phyloP scores from a whole-genome alignment of 2,113 vertebrate genomes.

The Chloropsis hardwickii region DNA sequence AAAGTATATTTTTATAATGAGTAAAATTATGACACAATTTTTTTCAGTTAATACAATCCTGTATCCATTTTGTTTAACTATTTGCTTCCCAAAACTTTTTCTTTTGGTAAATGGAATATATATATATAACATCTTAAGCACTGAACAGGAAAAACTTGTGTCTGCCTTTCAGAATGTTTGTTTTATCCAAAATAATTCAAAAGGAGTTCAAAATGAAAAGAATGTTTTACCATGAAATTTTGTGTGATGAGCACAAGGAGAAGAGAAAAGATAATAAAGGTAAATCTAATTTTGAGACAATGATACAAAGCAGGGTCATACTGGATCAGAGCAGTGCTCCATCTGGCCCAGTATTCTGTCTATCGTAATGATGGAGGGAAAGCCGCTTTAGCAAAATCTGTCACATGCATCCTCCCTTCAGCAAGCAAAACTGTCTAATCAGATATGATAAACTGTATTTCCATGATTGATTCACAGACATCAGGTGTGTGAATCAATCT shows the following conservation, averaged over 20 bases:
- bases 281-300: neutral
- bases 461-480: neutral
- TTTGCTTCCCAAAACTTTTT: neutral
- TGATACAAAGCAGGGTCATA: neutral
- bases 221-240: neutral
- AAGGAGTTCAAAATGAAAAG: neutral
- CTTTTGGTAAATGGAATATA: neutral
- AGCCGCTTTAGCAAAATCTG: neutral
- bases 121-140: neutral
- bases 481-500: too few species aligned
- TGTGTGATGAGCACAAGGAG: neutral
- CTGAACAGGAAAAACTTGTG: neutral
- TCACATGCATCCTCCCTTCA: neutral
- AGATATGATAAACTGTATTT: neutral
- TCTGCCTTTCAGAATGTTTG: neutral
- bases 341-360: neutral
- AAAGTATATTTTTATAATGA: neutral
- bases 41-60: neutral
- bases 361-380: fast-evolving
- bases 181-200: neutral
- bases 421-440: neutral
- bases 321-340: neutral
- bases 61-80: neutral
- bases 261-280: neutral
- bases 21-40: neutral